These are phyloP conservation scores for Cistogaster globosa DNA, from an alignment of 2,888 invertebrate genomes.

Conservation along the genomic window DNA sequence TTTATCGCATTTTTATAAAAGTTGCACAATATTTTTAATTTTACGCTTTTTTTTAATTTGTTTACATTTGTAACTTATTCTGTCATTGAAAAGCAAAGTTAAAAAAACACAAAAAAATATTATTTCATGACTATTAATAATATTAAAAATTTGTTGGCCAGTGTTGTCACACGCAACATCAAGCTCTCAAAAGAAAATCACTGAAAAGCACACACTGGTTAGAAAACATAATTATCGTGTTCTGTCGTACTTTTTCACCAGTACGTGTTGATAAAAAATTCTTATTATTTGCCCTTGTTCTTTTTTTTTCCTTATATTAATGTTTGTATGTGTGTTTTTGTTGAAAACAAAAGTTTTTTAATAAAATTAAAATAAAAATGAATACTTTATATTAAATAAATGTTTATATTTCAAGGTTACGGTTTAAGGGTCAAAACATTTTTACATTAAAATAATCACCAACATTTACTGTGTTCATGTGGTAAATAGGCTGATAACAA, in stretches of 20 bases:
- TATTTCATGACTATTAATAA: background rate
- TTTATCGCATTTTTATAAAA: slow-evolving; percentile 1
- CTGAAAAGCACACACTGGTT: background rate
- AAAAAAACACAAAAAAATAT: background rate
- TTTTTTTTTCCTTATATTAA: slow-evolving; percentile 3
- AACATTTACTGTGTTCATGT: slow-evolving; percentile 14
- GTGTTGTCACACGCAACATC: slow-evolving; percentile 23
- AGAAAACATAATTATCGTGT: background rate
- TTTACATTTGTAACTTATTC: background rate
- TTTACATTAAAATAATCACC: slow-evolving; percentile 39
- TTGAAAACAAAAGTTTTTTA: slow-evolving; percentile 52
- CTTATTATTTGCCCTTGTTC: slow-evolving; percentile 33
- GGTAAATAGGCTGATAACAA: slow-evolving; percentile 32
- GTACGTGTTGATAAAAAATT: slow-evolving; percentile 63
- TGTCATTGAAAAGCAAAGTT: background rate
- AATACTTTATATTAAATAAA: slow-evolving; percentile 20
- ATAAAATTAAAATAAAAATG: slow-evolving; percentile 6
- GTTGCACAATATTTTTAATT: too few species aligned
- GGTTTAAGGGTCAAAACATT: slow-evolving; percentile 54
- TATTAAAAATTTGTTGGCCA: slow-evolving; percentile 20
- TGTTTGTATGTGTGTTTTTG: slow-evolving; percentile 35
- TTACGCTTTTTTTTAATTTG: slow-evolving; percentile 8
- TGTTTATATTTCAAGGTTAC: slow-evolving; percentile 60
- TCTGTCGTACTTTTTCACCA: slow-evolving; percentile 30
- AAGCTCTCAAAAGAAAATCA: background rate